Conservation (phyloP, 2,888 invertebrate species). For the Polydesmus complanatus region DNA sequence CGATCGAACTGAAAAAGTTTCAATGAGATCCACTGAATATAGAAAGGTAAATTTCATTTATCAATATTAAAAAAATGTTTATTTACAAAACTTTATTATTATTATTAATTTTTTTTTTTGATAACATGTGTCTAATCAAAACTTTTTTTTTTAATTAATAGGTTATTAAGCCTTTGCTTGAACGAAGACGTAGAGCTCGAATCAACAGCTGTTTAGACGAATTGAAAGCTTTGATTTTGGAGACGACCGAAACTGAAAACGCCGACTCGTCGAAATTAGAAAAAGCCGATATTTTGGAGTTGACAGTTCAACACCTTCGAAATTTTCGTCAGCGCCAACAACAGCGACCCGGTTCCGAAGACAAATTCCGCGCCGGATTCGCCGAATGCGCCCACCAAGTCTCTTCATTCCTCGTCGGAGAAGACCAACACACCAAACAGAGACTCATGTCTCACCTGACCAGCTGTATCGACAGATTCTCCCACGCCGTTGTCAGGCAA, state of each 20-base stretch:
- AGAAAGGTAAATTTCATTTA: slow-evolving; percentile 7
- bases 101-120: background rate
- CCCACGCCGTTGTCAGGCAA: background rate
- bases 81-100: background rate
- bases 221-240: slow-evolving; percentile 13
- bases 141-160: background rate
- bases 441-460: slow-evolving; percentile 26
- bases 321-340: background rate
- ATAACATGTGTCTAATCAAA: too few species aligned
- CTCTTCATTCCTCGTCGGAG: slow-evolving; percentile 23
- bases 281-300: slow-evolving; percentile 15
- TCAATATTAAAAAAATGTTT: background rate
- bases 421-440: slow-evolving; percentile 23
- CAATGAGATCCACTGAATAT: slow-evolving; percentile 14
- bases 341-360: slow-evolving; percentile 14
- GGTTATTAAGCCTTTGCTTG: slow-evolving; percentile 15
- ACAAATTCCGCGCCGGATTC: slow-evolving; percentile 27
- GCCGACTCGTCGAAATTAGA: slow-evolving; percentile 15
- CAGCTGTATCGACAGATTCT: slow-evolving; percentile 19
- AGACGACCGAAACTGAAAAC: slow-evolving; percentile 14
- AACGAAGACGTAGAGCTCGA: slow-evolving; percentile 12
- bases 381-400: slow-evolving; percentile 28
- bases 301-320: slow-evolving; percentile 14
- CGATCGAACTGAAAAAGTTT: slow-evolving; percentile 11
- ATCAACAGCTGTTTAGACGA: slow-evolving; percentile 15